Base-by-base conservation (phyloP, 1,140 invertebrate genomes). In the Kradibia gibbosae region DNA sequence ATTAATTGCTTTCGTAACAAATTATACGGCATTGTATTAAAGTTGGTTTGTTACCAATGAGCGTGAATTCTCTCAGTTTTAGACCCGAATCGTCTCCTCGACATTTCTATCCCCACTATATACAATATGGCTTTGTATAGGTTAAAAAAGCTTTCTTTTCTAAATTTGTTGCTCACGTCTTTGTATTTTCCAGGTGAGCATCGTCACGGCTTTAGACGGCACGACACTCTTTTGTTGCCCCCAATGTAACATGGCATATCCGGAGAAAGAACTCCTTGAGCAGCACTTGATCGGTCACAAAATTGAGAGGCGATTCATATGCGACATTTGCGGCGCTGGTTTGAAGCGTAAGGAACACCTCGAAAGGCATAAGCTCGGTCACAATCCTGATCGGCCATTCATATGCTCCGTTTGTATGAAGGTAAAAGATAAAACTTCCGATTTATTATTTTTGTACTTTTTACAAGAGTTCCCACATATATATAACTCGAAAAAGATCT, bases 291-390 rank as follows among this genome's bases (percentile, higher is more conserved):
- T 94, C 11, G 94, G 94, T 13, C 95, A 96, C 86, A 95, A 96
- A 88, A 95, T 96, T 62, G 95, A 96, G 86, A 92, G 95, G 85
- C 91, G 95, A 80, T 93, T 93, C 77, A 93, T 92, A 31, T 93
- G 92, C 83, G 92, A 93, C 83, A 93, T 93, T 36, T 93, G 93
- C 84, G 93, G 92, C n/a, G 92, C 91, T 81, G 95, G 95, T 2
- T 87, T 96, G 42, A 96, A 96, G 85, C 93, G 95, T 11, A 96
- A 96, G 87, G 95, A 96, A 87, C 95, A 96, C 89, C 88, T 96
- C 50, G 95, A 96, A 87, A 89, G 95, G 73, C 95, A 96, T 87
- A 96, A 96, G 87, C 89, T 95, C 42, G 95, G 95, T 2, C 95
- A 96, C 87, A 96, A 95, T 90, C 95, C 95, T 0, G 95, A 96